Percentiles rank a stretch among this genome's conserved stretches.
phyloP scores from a whole-genome alignment of 2,888 invertebrate genomes.

The Drosophila macrospina region DNA sequence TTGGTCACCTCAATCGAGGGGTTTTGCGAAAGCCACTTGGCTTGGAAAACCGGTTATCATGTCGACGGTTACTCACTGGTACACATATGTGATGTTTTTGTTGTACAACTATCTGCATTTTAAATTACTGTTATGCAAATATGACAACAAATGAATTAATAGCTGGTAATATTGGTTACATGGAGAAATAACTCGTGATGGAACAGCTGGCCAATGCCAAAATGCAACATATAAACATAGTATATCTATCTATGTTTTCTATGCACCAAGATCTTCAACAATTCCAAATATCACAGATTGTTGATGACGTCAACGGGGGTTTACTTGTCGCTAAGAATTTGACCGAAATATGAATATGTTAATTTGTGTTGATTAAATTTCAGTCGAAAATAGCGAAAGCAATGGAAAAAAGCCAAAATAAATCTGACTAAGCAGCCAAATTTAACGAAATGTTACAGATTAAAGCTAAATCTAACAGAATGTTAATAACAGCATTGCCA shows the following conservation, averaged over 20 bases:
- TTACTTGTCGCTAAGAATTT: conserved; percentile 23
- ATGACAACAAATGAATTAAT: conserved; percentile 38
- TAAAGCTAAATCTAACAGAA: neutral
- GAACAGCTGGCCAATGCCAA: conserved; percentile 2
- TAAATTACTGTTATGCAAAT: conserved; percentile 66
- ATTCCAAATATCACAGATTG: conserved; percentile 5
- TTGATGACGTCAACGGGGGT: conserved; percentile 60
- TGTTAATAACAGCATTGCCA: neutral
- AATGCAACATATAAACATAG: too few relatives aligned
- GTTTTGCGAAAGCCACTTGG: conserved; percentile 67
- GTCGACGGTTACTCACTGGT: conserved; percentile 22
- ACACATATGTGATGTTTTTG: conserved; percentile 18
- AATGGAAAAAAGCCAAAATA: conserved; percentile 5
- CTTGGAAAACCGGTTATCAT: conserved; percentile 66
- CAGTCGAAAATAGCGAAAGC: neutral
- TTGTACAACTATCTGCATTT: conserved; percentile 57
- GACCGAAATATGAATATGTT: conserved; percentile 7
- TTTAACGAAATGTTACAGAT: neutral
- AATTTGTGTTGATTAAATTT: conserved; percentile 3
- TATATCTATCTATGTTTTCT: neutral
- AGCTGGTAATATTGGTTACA: conserved; percentile 32
- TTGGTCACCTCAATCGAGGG: conserved; percentile 39
- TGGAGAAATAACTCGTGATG: conserved; percentile 29
- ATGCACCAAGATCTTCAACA: neutral
- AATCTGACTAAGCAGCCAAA: neutral